A percentile compares a stretch with the other conserved stretches of the same genome.
phyloP scores from a whole-genome alignment of 2,888 invertebrate genomes.

The Leptarthrus brevirostris region DNA sequence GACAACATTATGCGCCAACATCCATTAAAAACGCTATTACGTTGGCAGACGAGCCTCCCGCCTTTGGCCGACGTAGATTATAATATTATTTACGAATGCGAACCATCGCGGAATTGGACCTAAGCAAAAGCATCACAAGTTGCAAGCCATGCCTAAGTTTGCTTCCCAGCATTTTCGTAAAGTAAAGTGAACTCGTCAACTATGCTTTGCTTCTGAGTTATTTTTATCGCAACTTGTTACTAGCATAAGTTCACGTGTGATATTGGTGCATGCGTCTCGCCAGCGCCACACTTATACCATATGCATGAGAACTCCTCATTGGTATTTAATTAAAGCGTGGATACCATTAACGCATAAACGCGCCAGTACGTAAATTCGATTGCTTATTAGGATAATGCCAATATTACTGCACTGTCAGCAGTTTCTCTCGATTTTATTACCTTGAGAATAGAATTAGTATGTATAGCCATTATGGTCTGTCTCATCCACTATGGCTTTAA shows the following conservation, averaged over 20 bases:
- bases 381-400: background rate
- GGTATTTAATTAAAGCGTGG: slow-evolving; percentile 33
- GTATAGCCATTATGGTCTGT: slow-evolving; percentile 23
- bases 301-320: slow-evolving; percentile 21
- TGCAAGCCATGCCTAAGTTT: background rate
- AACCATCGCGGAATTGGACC: background rate
- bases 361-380: background rate
- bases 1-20: slow-evolving; percentile 32
- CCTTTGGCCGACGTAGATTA: slow-evolving; percentile 11
- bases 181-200: slow-evolving; percentile 15
- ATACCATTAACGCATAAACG: no score
- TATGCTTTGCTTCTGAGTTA: slow-evolving; percentile 20
- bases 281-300: slow-evolving; percentile 15
- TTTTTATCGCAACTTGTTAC: slow-evolving; percentile 38
- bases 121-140: background rate
- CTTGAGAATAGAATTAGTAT: slow-evolving; percentile 21
- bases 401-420: background rate
- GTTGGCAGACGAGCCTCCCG: slow-evolving; percentile 45
- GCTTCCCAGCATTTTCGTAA: background rate
- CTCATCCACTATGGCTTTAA: background rate
- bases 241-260: slow-evolving; percentile 41
- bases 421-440: slow-evolving; percentile 23
- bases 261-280: slow-evolving; percentile 31
- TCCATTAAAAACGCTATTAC: slow-evolving; percentile 33
- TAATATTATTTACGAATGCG: slow-evolving; percentile 41